A percentile compares a stretch with the other conserved stretches of the same genome.
Conservation (phyloP, 1,140 invertebrate species). For the Micrasema longulum region DNA sequence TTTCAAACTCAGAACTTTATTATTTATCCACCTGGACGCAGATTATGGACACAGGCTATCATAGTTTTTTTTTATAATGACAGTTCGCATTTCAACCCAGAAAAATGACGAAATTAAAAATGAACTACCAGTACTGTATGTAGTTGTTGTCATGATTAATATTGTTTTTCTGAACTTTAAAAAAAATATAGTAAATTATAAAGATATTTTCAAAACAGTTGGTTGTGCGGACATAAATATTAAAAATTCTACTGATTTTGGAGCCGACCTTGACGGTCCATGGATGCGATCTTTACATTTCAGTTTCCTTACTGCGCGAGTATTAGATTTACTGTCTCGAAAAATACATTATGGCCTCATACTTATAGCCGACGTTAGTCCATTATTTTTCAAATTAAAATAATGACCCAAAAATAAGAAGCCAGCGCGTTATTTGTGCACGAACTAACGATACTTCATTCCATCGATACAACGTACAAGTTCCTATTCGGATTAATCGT, state of each 20-base stretch:
- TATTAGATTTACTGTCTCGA: constrained; percentile 11
- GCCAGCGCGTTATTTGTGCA: constrained; percentile 31
- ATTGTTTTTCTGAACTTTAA: background rate
- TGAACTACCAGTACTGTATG: too few species aligned
- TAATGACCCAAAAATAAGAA: constrained; percentile 30
- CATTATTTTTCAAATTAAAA: constrained; percentile 36
- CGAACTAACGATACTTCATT: constrained; percentile 28
- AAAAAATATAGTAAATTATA: background rate
- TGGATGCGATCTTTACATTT: background rate
- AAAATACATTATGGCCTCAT: constrained; percentile 11
- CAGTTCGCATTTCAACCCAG: too few species aligned
- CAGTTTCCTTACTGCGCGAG: background rate
- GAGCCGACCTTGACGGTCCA: background rate
- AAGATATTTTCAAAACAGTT: background rate
- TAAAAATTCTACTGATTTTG: background rate
- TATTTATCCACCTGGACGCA: too few species aligned
- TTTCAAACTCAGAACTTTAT: too few species aligned
- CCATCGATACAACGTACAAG: constrained; percentile 4
- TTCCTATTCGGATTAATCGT: constrained; percentile 15
- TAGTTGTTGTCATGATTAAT: constrained; percentile 1
- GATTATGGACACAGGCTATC: too few species aligned
- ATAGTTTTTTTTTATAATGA: too few species aligned
- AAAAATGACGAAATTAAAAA: too few species aligned
- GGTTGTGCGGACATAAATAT: background rate
- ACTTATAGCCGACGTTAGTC: constrained; percentile 15